Evolutionary conservation across 2,888 invertebrate species (phyloP).

Genomic region (Tetragonisca angustula): DNA sequence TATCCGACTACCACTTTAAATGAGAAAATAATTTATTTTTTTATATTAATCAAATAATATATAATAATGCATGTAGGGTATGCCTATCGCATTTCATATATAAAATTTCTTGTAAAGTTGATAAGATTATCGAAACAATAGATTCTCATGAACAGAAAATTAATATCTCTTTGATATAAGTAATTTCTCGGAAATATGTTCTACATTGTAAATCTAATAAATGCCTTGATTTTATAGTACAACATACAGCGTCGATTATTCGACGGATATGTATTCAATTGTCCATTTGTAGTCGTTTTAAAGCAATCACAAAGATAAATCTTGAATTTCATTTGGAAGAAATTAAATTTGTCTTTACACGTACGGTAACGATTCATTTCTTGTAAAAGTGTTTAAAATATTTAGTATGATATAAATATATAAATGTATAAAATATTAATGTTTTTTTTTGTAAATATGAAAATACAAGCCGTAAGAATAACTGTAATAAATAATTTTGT

Average conservation of each 20-base stretch:
- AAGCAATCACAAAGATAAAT: neutral
- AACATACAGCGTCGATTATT: neutral
- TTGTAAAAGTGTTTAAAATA: neutral
- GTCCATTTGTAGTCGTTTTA: neutral
- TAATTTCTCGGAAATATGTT: neutral
- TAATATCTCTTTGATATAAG: neutral
- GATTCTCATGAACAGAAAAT: neutral
- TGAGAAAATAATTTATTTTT: neutral
- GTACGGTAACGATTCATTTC: neutral
- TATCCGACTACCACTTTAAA: neutral
- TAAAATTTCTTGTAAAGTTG: neutral
- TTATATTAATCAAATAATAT: neutral
- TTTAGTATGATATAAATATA: neutral
- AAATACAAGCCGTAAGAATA: neutral
- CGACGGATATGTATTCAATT: constrained; percentile 18
- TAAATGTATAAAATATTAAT: neutral
- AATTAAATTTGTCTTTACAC: neutral
- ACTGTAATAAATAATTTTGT: neutral
- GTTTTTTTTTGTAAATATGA: neutral
- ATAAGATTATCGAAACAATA: neutral
- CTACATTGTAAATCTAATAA: neutral
- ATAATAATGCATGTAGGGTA: neutral
- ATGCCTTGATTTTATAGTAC: neutral
- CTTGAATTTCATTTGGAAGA: neutral
- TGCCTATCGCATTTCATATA: constrained; percentile 7